Base-by-base conservation (phyloP, 1,140 invertebrate genomes). In the Hycleus cichorii region DNA sequence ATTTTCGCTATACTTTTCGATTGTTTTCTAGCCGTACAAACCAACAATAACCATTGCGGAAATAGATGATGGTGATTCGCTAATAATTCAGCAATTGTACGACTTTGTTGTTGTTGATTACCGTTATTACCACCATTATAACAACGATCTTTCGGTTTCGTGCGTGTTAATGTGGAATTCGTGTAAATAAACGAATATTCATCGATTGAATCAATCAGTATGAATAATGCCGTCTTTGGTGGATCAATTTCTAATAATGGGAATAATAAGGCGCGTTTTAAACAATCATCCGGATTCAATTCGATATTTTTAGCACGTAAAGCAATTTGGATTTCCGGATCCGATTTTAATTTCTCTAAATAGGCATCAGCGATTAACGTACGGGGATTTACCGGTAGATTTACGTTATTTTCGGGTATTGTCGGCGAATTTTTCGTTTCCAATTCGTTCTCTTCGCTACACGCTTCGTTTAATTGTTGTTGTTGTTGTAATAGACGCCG, bases 201-300 rank as follows among this genome's bases (percentile, higher is more conserved):
- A 72, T 97, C 94, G 18, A 97, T 89, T 0, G 91, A 95, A 69
- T 97, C 94, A 1, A 97, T 90, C 7, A 97, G 72, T 8, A 96
- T 77, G 64, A 95, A 85, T 55, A 95, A 80, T 12, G 89, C 87
- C 46, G 87, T 88, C 62, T 93, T 90, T 2, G 86, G 89, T 39
- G 84, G 87, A 60, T 88, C 89, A 1, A 90, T 84, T 71, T 91
- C 90, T n/a, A 91, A 73, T 8, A 95, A 71, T 0, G 91, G 91
- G 69, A 95, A 89, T 0, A 97, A 76, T 1, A 97, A 77, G 0
- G 90, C 89, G 69, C 90, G 87, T 60, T 93, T 92, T 64, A 97
- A 87, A 40, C 90, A 91, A 65, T 94, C 90, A 65, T 97, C 93
- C 0, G 93, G 91, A 74, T 90, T 89, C 59, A 83, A 81, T 62